phyloP scores from a whole-genome alignment of 30 jellyfish, hydroid and myxozoan species.

The Hydra vulgaris region DNA sequence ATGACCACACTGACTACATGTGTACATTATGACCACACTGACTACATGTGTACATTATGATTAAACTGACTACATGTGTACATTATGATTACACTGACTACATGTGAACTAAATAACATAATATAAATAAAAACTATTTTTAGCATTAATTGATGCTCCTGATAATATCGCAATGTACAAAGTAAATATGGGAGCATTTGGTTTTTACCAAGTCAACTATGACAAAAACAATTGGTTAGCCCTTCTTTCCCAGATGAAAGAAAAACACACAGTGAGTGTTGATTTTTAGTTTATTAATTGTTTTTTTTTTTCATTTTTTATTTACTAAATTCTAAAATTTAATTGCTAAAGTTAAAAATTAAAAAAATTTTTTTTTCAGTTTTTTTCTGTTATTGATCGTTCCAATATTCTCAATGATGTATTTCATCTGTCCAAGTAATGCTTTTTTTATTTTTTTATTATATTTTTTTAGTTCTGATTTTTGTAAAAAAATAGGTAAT shows the following conservation, averaged over 20 bases:
- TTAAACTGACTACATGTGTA: no score
- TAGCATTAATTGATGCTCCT: not conserved
- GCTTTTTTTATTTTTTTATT: not conserved
- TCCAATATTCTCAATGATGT: slow-evolving; percentile 14
- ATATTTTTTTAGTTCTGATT: not conserved
- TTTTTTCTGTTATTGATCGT: slow-evolving; percentile 19
- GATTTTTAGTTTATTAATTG: not conserved
- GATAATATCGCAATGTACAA: not conserved
- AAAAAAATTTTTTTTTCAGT: not conserved
- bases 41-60: no score
- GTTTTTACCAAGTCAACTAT: slow-evolving; percentile 20
- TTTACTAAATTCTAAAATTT: not conserved
- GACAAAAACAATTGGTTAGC: slow-evolving; percentile 19
- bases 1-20: no score
- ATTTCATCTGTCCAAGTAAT: slow-evolving; percentile 4
- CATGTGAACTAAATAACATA: no score
- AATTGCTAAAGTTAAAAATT: not conserved
- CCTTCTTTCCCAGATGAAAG: not conserved
- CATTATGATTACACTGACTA: no score
- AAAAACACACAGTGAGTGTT: slow-evolving; percentile 6
- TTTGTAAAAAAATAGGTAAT: no score
- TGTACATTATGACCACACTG: no score
- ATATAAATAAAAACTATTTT: no score
- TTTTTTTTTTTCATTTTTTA: not conserved
- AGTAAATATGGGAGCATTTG: slow-evolving; percentile 11